phyloP scores from a whole-genome alignment of 2,888 invertebrate species.

The Lathronympha strigana region DNA sequence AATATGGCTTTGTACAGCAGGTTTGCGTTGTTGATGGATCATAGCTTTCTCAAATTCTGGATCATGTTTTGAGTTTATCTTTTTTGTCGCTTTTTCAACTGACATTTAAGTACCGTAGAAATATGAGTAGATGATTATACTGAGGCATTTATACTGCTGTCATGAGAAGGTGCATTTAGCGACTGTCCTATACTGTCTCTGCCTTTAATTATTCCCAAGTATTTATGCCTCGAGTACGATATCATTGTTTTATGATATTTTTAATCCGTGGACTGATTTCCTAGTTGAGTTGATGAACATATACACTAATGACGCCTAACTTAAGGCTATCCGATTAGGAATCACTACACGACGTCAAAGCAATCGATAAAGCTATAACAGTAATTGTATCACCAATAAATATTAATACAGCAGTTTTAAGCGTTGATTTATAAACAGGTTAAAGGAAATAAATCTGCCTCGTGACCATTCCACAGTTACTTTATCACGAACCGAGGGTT shows the following conservation, averaged over 20 bases:
- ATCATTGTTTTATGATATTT: too few species aligned
- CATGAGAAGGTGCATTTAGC: too few species aligned
- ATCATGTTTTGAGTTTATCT: background rate
- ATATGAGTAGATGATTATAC: background rate
- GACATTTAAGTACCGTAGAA: background rate
- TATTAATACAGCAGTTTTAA: constrained; percentile 42
- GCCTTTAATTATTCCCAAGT: too few species aligned
- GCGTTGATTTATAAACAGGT: constrained; percentile 45
- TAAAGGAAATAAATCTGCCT: constrained; percentile 44
- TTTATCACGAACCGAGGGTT: constrained; percentile 45
- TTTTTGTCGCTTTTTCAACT: background rate
- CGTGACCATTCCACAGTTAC: constrained; percentile 45
- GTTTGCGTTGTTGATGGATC: constrained; percentile 11
- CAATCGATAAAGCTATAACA: constrained; percentile 30
- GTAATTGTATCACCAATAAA: constrained; percentile 44
- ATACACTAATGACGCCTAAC: background rate
- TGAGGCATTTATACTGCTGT: background rate
- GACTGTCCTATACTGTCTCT: too few species aligned
- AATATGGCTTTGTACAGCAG: constrained; percentile 21
- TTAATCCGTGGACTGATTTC: too few species aligned
- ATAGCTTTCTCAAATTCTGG: constrained; percentile 20
- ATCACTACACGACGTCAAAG: constrained; percentile 8
- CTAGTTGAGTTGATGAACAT: too few species aligned
- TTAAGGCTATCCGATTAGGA: constrained; percentile 10
- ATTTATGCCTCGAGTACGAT: too few species aligned